Conservation (phyloP, 2,797 vertebrate species). For the Melanogrammus aeglefinus region DNA sequence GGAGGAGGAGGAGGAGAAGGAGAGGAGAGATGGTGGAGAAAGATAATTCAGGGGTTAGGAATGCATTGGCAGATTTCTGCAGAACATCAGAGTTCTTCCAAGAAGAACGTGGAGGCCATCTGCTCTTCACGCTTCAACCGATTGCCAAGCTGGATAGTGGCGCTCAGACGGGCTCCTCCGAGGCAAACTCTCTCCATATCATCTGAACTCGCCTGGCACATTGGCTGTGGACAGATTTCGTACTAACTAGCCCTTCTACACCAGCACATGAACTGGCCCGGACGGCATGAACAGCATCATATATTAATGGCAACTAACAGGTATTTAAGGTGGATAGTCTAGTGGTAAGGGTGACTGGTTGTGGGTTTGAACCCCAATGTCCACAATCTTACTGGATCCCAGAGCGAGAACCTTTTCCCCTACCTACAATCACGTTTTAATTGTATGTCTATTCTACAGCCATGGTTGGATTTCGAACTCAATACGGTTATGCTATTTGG, state of each 20-base stretch:
- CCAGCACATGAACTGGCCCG: neutral
- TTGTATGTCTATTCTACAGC: neutral
- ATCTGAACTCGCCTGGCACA: neutral
- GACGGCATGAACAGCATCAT: neutral
- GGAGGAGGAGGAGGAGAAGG: neutral
- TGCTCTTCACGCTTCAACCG: slow-evolving; percentile 54
- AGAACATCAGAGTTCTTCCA: slow-evolving; percentile 40
- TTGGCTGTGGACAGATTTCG: neutral
- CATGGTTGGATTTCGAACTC: neutral
- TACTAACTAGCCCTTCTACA: neutral
- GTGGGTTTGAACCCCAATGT: neutral
- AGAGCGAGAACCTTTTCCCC: neutral
- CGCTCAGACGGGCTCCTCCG: neutral
- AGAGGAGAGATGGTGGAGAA: neutral
- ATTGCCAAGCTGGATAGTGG: neutral
- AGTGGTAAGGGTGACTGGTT: neutral
- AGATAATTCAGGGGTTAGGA: slow-evolving; percentile 4
- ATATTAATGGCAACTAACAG: neutral
- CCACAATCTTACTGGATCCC: neutral
- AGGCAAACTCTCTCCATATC: neutral
- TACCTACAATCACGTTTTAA: neutral
- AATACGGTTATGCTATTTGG: neutral
- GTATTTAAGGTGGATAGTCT: neutral
- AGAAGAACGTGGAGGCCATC: slow-evolving; percentile 50
- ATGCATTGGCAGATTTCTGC: slow-evolving; percentile 31